Base-by-base conservation (phyloP, 2,888 invertebrate species). In the Patella caerulea region DNA sequence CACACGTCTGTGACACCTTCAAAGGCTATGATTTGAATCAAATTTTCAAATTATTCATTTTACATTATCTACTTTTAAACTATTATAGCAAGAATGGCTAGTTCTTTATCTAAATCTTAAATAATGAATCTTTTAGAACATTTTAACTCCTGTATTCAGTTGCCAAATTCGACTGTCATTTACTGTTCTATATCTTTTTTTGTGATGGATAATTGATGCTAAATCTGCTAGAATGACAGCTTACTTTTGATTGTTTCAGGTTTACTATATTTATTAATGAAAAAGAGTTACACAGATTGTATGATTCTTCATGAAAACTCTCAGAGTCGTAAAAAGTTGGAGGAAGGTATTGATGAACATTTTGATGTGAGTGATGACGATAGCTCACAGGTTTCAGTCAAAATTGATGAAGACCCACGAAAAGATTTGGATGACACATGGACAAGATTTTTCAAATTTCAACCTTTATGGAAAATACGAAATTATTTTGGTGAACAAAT, bases 401-500 rank as follows among this genome's bases (percentile, higher is more conserved):
- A 77, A 17, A 71, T 79, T 9, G 77, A 82, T 11, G 69, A 73
- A n/a, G 88, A 90, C 74, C 82, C 90, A 0, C 79, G 88, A 53
- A 79, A 82, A 71, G 84, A 83, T 0, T 76, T 91, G 75, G 86
- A 89, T 59, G 80, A 87, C 2, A 87, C 88, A 9, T 91, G 91
- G 92, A 83, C 87, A 3, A 85, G 83, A 75, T 83, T 88, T 73
- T 88, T 82, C 69, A 91, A 90, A 73, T 91, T 88, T 77, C 92
- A 92, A 80, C 92, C 92, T 29, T 76, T 92, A 72, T 91, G 91
- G 89, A 90, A 89, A 80, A 90, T 92, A 14, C 83, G 92, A 19
- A 90, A 92, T 82, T 93, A 93, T 82, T 93, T 92, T 84, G 92
- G 93, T 9, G 92, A 92, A 82, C 91, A 92, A 82, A 92, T 93